phyloP scores from a whole-genome alignment of 92 coral and sea anemone species.

The Scolanthus callimorphus region DNA sequence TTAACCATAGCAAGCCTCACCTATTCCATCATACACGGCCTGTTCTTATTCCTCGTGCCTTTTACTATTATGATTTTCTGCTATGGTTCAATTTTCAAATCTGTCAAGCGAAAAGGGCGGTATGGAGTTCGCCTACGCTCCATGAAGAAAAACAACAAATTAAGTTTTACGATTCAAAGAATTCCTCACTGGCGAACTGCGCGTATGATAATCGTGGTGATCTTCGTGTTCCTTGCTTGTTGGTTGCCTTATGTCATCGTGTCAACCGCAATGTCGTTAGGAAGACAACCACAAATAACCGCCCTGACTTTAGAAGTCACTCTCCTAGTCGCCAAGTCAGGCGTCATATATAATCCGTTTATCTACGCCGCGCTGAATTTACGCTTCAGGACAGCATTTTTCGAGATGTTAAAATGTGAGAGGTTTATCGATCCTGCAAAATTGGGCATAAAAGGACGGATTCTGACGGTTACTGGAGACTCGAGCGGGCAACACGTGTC shows the following conservation, averaged over 20 bases:
- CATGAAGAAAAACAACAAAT: conserved; percentile 11
- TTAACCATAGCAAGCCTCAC: conserved; percentile 27
- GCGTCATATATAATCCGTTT: conserved; percentile 68
- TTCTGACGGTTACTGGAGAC: conserved; percentile 23
- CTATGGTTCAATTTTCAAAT: conserved; percentile 63
- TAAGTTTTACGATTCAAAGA: conserved; percentile 28
- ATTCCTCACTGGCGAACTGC: conserved; percentile 75
- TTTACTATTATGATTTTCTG: conserved; percentile 62
- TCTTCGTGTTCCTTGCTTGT: conserved; percentile 60
- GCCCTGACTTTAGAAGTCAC: conserved; percentile 58
- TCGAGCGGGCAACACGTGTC: conserved; percentile 42
- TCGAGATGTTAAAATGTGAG: conserved; percentile 32
- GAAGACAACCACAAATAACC: conserved; percentile 23
- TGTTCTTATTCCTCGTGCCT: conserved; percentile 68
- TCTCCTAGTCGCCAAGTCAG: conserved; percentile 65
- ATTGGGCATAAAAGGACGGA: conserved; percentile 29
- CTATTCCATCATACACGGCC: conserved; percentile 46
- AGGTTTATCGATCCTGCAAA: conserved; percentile 1
- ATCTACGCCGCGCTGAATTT: conserved; percentile 85
- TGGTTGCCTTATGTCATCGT: conserved; percentile 78
- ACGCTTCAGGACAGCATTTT: conserved; percentile 74
- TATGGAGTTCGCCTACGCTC: conserved; percentile 23
- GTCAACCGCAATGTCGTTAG: conserved; percentile 53
- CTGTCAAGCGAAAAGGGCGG: conserved; percentile 55
- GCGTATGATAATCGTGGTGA: conserved; percentile 69